Conservation (phyloP, 2,888 invertebrate species). For the Eupithecia vulgata region DNA sequence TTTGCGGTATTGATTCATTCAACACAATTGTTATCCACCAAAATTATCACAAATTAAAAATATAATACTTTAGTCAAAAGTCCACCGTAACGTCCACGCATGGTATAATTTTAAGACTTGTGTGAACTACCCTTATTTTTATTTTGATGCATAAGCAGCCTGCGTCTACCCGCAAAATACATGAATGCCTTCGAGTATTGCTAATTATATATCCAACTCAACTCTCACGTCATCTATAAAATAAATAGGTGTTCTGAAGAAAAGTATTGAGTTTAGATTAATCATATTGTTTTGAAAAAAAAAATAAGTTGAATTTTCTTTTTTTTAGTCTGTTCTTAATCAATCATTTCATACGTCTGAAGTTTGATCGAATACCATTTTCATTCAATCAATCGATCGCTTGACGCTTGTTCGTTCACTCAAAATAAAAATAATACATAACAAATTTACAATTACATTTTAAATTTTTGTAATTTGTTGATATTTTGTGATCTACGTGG, state of each 20-base stretch:
- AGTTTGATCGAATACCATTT: neutral
- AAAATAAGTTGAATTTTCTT: neutral
- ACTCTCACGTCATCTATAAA: neutral
- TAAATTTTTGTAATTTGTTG: neutral
- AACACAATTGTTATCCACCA: constrained; percentile 26
- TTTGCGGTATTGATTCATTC: constrained; percentile 48
- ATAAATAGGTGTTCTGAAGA: neutral
- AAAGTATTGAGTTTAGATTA: neutral
- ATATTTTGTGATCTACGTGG: neutral
- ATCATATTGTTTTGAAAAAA: neutral
- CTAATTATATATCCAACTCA: neutral
- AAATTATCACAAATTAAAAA: constrained; percentile 49
- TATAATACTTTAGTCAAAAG: constrained; percentile 46
- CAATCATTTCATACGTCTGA: neutral
- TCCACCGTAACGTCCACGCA: constrained; percentile 77
- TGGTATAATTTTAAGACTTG: constrained; percentile 23
- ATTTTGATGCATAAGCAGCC: neutral
- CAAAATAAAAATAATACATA: constrained; percentile 15
- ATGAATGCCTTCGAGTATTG: neutral
- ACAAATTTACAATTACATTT: neutral
- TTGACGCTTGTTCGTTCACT: neutral
- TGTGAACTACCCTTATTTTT: neutral
- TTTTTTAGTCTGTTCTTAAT: neutral
- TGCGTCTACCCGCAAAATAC: neutral
- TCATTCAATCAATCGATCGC: neutral